Base-by-base conservation (phyloP, 2,113 vertebrate species). In the Ptilorrhoa leucosticta region DNA sequence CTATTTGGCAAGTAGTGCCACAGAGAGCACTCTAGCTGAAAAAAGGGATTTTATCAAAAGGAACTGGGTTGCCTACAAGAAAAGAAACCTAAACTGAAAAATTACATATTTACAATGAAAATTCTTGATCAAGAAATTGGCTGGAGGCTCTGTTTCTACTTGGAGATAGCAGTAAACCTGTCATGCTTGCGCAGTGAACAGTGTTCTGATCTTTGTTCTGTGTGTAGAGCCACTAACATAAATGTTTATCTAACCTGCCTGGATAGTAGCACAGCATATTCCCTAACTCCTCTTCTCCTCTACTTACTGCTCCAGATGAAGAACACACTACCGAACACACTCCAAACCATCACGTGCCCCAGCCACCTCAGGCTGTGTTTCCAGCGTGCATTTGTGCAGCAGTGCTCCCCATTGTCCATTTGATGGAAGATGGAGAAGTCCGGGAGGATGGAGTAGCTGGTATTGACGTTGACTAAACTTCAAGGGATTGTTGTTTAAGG, bases 351-450 rank as follows among this genome's bases (percentile, higher is more conserved):
- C 99, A 99, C 18, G 98, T 99, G 93, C 97, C 99, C 26, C 99
- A 99, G 39, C 99, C 99, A 1, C 99, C 99, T 2, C 99, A 99
- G 90, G 99, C 99, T 10, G 99, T 99, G 64, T 99, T 99, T 97
- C 99, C 99, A 97, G 99, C 99, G 4, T 99, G 99, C 97, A 99
- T 99, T 94, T 99, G 99, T 97, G 99, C 99, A 24, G 99, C 99
- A 1, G 99, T 99, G 47, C 98, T 99, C 20, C 99, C 99, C 21
- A 99, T 99, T 48, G 99, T 99, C 83, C 99, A 99, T 85, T 97
- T 99, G 72, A 99, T 99, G 99, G 99, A 99, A 96, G 99, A 99
- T 5, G 99, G 99, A 53, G 99, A 99, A 92, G 99, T 99, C 81
- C 98, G 99, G 50, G 99, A 99, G 75, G 99, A 99, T 63, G 99